Conservation (phyloP, 2,888 invertebrate species). For the Smittia aterrima region DNA sequence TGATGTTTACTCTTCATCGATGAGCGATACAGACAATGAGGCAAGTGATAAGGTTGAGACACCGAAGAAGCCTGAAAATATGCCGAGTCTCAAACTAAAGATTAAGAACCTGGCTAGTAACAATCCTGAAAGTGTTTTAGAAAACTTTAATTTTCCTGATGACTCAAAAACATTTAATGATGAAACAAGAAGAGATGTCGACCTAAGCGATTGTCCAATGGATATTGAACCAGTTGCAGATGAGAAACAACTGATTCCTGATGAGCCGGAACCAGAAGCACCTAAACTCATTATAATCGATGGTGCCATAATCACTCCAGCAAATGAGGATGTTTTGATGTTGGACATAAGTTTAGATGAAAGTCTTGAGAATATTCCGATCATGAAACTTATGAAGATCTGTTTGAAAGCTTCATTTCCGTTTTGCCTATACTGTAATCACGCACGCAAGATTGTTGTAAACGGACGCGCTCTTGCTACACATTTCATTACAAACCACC, state of each 20-base stretch:
- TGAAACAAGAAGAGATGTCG: conserved; percentile 42
- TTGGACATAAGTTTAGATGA: conserved; percentile 71
- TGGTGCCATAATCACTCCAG: conserved; percentile 43
- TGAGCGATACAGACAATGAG: conserved; percentile 42
- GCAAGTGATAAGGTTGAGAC: conserved; percentile 34
- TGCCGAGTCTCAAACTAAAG: conserved; percentile 45
- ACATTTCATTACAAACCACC: conserved; percentile 76
- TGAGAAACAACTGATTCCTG: conserved; percentile 33
- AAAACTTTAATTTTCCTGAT: conserved; percentile 44
- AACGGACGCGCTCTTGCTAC: conserved; percentile 77
- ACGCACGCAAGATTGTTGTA: conserved; percentile 79
- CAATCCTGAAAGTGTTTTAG: conserved; percentile 50
- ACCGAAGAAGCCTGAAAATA: conserved; percentile 29
- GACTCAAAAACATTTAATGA: background rate
- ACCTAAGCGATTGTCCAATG: conserved; percentile 43
- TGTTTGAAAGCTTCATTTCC: conserved; percentile 69
- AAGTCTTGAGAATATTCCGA: conserved; percentile 71
- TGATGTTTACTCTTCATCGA: conserved; percentile 10
- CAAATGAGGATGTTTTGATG: conserved; percentile 62
- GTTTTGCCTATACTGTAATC: conserved; percentile 80
- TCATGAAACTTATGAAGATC: conserved; percentile 69
- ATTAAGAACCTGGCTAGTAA: conserved; percentile 48
- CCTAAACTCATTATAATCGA: conserved; percentile 34
- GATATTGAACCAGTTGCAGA: conserved; percentile 23
- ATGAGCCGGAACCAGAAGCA: conserved; percentile 31